Base-by-base conservation (phyloP, 2,113 vertebrate genomes). In the Colinus virginianus region DNA sequence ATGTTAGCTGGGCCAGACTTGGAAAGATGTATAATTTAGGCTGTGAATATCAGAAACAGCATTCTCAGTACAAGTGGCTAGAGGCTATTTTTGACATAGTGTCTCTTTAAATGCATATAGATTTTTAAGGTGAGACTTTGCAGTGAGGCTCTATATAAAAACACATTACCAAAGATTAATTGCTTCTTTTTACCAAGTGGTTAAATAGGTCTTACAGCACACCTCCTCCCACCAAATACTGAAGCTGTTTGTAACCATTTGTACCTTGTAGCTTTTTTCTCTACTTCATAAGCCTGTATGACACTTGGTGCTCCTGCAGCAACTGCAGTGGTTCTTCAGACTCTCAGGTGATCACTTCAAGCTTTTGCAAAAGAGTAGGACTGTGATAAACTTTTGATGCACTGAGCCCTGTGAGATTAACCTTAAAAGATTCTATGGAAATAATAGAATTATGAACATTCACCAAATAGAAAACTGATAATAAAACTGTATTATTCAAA, bases 91-190 rank as follows among this genome's bases (percentile, higher is more conserved):
- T 78, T 84, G 12, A 32, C 5, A 1, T 49, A 32, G 36, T 75
- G 17, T 8, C 5, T 82, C 19, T 92, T 78, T 61, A 83, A 78
- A 82, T 76, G 36, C 19, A 62, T 43, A 74, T 14, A n/a, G 26
- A 53, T 81, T 94, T 94, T 90, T 69, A 53, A 90, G 55, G 40
- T 62, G 48, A 84, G 48, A 62, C 19, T 68, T 90, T 88, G 13
- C 49, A 81, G 78, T 34, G 32, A 68, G 17, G 20, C 1, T 87
- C 18, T 84, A 40, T 61, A 72, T 71, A 45, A 76, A 84, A 90
- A 72, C 22, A 81, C 66, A 71, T 84, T 72, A 71, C 51, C 40
- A 81, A 53, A 68, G 70, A 84, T 90, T 78, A 84, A 64, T 51
- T 28, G 2, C 7, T 18, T 42, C n/a, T 45, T 84, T 80, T 80